A percentile compares a stretch with the other conserved stretches of the same genome.
phyloP scores from a whole-genome alignment of 2,888 invertebrate genomes.

The Dryadula phaetusa region DNA sequence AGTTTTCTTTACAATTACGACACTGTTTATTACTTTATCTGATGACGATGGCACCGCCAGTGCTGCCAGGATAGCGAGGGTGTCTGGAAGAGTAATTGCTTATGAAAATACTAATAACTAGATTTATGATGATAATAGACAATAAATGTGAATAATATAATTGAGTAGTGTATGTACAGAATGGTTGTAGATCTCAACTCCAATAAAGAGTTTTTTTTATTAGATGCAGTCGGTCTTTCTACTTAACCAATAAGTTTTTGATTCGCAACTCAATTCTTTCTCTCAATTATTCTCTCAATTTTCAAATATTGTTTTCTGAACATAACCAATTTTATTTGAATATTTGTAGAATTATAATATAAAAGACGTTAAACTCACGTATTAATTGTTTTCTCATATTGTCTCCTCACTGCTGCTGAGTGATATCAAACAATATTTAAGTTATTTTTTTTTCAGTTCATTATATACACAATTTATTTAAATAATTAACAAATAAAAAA shows the following conservation, averaged over 20 bases:
- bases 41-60: not conserved
- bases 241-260: no score
- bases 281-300: no score
- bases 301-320: no score
- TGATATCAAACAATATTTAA: not conserved
- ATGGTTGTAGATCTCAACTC: no score
- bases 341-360: no score
- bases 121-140: not conserved
- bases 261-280: no score
- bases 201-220: no score
- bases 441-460: not conserved
- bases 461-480: conserved; percentile 10
- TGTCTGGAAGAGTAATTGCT: conserved; percentile 11
- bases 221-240: no score
- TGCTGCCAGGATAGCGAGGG: conserved; percentile 6
- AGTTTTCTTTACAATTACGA: conserved; percentile 25
- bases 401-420: conserved; percentile 3
- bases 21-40: not conserved
- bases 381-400: conserved; percentile 15
- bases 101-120: not conserved
- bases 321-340: no score
- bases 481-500: conserved; percentile 14
- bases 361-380: conserved; percentile 15
- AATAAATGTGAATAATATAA: no score
- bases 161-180: no score